Evolutionary conservation across 2,797 vertebrate genomes (phyloP), one percentile per base, ranked within the genome.

Genomic region (Crocidura indochinensis): DNA sequence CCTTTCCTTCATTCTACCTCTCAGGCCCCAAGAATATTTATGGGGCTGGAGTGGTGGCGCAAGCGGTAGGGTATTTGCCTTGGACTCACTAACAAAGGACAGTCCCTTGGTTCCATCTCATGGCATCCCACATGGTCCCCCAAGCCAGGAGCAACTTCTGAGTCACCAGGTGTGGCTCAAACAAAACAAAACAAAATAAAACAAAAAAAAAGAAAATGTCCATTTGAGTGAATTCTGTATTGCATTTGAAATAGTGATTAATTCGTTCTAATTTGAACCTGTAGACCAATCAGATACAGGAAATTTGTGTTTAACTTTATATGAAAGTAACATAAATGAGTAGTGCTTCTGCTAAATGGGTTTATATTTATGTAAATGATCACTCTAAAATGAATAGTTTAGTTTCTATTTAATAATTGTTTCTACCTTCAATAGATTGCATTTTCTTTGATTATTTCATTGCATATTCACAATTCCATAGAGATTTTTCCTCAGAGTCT

Each of bases 401-500:
- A 6, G n/a, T 9, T 84, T 79, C 20, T 56, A 60, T 60, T 60
- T 22, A 60, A 60, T 60, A 47, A 14, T 53, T 74, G 51, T 24
- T 14, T n/a, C 19, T 9, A 77, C 56, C 5, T 74, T 4, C 64
- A 9, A 56, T 81, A 15, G 74, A 56, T 26, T 79, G 24, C 88
- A 12, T 4, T 27, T 75, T 60, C 2, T 78, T 88, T 73, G 74
- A 68, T 83, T 62, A 91, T 89, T 81, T 31, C 49, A 82, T 51
- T 53, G 49, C 68, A 81, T 2, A 89, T 46, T 60, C 22, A 72
- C 46, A 92, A 75, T 26, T 72, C 22, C 29, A 44, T 44, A 22
- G 15, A 89, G 11, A 82, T 56, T 74, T 92, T 73, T 81, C 8
- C 14, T 49, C 22, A 79, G 79, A 77, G 31, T n/a, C 6, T 74